These are phyloP conservation scores for Papilio dardanus DNA, from an alignment of 1,140 invertebrate genomes.

Conservation along the genomic window DNA sequence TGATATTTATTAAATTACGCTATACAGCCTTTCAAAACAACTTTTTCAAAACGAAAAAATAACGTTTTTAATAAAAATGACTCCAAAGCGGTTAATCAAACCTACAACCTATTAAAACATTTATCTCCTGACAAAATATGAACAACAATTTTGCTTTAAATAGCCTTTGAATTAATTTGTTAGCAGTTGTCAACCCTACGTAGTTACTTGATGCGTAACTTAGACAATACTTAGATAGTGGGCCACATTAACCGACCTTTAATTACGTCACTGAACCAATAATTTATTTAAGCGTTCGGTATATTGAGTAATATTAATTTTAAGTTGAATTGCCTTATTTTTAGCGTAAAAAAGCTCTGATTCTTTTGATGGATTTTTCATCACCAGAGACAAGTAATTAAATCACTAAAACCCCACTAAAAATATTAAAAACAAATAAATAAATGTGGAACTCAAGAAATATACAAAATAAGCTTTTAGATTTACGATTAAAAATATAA, in stretches of 20 bases:
- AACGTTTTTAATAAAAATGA: too few relatives aligned
- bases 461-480: not conserved
- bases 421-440: too few relatives aligned
- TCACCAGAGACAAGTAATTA: too few relatives aligned
- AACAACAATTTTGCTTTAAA: not conserved
- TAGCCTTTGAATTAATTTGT: not conserved
- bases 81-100: too few relatives aligned
- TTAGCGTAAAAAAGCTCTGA: too few relatives aligned
- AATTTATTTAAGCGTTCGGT: conserved; percentile 19
- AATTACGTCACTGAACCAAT: conserved; percentile 21
- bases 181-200: conserved; percentile 2
- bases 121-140: not conserved
- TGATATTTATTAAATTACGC: too few relatives aligned
- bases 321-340: not conserved
- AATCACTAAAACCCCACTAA: too few relatives aligned
- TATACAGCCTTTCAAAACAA: too few relatives aligned
- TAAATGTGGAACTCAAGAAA: too few relatives aligned
- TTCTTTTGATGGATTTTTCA: too few relatives aligned
- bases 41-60: too few relatives aligned
- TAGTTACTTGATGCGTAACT: conserved; percentile 12
- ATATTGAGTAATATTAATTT: conserved; percentile 12
- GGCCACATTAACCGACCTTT: conserved; percentile 19
- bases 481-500: not conserved
- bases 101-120: not conserved
- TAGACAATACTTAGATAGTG: conserved; percentile 23